phyloP scores from a whole-genome alignment of 2,797 vertebrate genomes.

The Myiothlypis coronata region DNA sequence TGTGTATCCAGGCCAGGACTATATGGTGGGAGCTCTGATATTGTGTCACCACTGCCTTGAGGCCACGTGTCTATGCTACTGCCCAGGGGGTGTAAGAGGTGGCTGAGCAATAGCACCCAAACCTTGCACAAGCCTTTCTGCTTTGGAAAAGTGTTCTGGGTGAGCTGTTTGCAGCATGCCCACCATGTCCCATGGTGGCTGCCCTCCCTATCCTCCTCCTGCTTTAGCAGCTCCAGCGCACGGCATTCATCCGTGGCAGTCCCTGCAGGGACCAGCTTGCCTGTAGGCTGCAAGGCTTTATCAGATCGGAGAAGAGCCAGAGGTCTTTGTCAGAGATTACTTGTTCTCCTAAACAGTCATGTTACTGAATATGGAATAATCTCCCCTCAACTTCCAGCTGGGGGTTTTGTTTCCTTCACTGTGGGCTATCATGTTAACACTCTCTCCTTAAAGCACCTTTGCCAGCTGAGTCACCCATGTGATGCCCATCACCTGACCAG shows the following conservation, averaged over 20 bases:
- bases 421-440: background rate
- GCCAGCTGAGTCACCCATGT: background rate
- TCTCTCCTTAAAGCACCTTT: slow-evolving; percentile 32
- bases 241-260: background rate
- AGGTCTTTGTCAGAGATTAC: slow-evolving; percentile 48
- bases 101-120: background rate
- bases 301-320: background rate
- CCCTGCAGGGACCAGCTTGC: background rate
- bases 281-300: slow-evolving; percentile 17
- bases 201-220: background rate
- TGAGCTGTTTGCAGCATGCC: background rate
- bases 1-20: background rate
- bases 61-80: background rate
- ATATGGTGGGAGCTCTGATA: background rate
- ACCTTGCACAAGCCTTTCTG: background rate
- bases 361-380: slow-evolving; percentile 46
- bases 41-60: background rate
- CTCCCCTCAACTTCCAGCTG: background rate
- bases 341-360: slow-evolving; percentile 4
- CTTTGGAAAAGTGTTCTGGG: background rate
- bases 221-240: background rate
- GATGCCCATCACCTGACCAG: background rate
- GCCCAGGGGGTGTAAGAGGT: background rate
- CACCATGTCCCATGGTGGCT: background rate
- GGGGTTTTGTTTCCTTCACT: background rate